Evolutionary conservation across 37 sponge, comb jelly and placozoan genomes (phyloP), one percentile per base, ranked within the genome.

Genomic region (Hormiphora californensis): DNA sequence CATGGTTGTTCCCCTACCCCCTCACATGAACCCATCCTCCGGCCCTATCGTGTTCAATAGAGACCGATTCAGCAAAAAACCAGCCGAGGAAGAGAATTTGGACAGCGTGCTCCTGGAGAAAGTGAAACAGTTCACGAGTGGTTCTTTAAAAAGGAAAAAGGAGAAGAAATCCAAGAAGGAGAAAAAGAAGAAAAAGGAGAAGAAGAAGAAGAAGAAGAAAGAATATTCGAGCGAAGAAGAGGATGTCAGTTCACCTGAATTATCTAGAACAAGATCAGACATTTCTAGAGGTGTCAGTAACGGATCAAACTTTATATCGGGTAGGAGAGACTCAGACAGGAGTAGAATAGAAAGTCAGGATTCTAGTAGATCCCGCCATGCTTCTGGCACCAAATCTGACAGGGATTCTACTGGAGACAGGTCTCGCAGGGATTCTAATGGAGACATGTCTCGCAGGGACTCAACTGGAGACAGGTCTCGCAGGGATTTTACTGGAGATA

Each of bases 191-290:
- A 73, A 73, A 46, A 73, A 73, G 46, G 43, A 40, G 46, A 41
- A 73, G 22, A 73, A 73, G 46, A 73, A 73, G 25, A 30, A 73
- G 9, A 73, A 73, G 81, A 39, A 73, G 23, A 73, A n/a, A n/a
- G n/a, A n/a, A n/a, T n/a, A n/a, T n/a, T n/a, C n/a, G n/a, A n/a
- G n/a, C n/a, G n/a, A n/a, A n/a, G n/a, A n/a, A n/a, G n/a, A n/a
- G n/a, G n/a, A n/a, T n/a, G n/a, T n/a, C n/a, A n/a, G n/a, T n/a
- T n/a, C n/a, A n/a, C n/a, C n/a, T n/a, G n/a, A n/a, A n/a, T n/a
- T n/a, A n/a, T n/a, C n/a, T n/a, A n/a, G n/a, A n/a, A n/a, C 81
- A 8, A 73, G 38, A 22, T 5, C 41, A 27, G 59, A 27, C 22
- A n/a, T 4, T 17, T 23, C 19, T 57, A 17, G 59, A 23, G 5